Conservation (phyloP, 2,888 invertebrate species). For the Eupithecia centaureata region DNA sequence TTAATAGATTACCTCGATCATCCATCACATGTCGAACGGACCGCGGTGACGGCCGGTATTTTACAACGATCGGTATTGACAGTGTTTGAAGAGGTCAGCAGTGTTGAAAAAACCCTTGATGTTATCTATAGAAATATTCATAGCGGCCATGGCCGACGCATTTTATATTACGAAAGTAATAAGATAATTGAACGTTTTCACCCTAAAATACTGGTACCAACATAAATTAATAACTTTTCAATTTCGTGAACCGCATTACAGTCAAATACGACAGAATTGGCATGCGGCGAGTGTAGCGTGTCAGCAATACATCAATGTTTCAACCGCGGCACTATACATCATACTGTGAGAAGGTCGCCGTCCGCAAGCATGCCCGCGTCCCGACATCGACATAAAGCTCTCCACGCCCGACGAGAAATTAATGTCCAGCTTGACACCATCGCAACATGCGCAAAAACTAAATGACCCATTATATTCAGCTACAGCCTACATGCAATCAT, state of each 20-base stretch:
- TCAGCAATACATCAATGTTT: slow-evolving; percentile 53
- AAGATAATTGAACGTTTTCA: background rate
- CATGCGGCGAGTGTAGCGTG: slow-evolving; percentile 38
- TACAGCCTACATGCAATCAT: slow-evolving; percentile 39
- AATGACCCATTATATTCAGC: slow-evolving; percentile 40
- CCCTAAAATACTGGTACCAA: background rate
- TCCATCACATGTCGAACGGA: slow-evolving; percentile 66
- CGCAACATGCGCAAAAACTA: slow-evolving; percentile 45
- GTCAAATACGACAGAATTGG: slow-evolving; percentile 46
- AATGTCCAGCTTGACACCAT: slow-evolving; percentile 46
- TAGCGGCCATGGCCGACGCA: background rate
- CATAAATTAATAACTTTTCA: slow-evolving; percentile 10
- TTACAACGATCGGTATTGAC: slow-evolving; percentile 41
- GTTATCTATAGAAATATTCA: slow-evolving; percentile 10
- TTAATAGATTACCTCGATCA: slow-evolving; percentile 74
- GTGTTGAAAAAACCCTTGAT: slow-evolving; percentile 28
- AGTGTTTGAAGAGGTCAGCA: slow-evolving; percentile 36
- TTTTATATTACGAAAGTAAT: slow-evolving; percentile 9
- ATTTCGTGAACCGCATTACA: slow-evolving; percentile 40
- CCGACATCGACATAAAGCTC: slow-evolving; percentile 32
- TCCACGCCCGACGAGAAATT: slow-evolving; percentile 27
- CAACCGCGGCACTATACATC: slow-evolving; percentile 54
- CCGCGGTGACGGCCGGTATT: slow-evolving; percentile 42
- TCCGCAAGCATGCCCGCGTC: slow-evolving; percentile 27
- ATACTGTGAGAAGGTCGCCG: slow-evolving; percentile 51